These are phyloP conservation scores for Neodontobutis hainanensis DNA, from an alignment of 2,113 vertebrate genomes.

Conservation along the genomic window DNA sequence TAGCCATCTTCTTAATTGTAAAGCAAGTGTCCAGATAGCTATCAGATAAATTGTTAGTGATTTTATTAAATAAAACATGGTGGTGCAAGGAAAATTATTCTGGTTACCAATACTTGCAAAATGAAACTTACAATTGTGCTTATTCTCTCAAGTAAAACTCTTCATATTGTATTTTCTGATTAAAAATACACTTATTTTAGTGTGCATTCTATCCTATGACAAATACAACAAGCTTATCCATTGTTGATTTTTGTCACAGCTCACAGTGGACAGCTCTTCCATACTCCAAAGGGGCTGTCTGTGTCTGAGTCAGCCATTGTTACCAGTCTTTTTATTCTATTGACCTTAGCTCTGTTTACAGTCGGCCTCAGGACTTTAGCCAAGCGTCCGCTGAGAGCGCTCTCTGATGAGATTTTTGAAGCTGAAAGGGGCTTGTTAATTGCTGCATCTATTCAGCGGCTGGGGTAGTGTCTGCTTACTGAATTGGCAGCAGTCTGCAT, in stretches of 20 bases:
- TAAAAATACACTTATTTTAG: too few species aligned
- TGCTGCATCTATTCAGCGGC: slow-evolving; percentile 8
- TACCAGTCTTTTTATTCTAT: neutral
- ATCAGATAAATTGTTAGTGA: too few species aligned
- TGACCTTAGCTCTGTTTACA: slow-evolving; percentile 40
- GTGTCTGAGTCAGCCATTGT: neutral
- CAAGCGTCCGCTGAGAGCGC: neutral
- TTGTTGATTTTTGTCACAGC: neutral
- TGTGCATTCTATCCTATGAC: neutral
- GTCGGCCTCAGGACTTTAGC: neutral
- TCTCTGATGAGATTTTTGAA: neutral
- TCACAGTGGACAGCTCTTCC: slow-evolving; percentile 2
- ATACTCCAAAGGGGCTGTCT: neutral
- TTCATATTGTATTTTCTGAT: too few species aligned
- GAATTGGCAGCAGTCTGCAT: slow-evolving; percentile 26
- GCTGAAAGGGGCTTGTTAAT: slow-evolving; percentile 19
- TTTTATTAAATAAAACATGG: too few species aligned
- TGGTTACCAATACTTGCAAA: too few species aligned
- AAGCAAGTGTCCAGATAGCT: too few species aligned
- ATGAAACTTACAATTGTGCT: too few species aligned
- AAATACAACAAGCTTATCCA: neutral
- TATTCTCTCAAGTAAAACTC: too few species aligned
- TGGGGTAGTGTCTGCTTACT: slow-evolving; percentile 17
- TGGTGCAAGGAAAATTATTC: too few species aligned
- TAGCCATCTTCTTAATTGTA: too few species aligned